Evolutionary conservation across 2,888 invertebrate genomes (phyloP).

Genomic region (Amorpha juglandis): DNA sequence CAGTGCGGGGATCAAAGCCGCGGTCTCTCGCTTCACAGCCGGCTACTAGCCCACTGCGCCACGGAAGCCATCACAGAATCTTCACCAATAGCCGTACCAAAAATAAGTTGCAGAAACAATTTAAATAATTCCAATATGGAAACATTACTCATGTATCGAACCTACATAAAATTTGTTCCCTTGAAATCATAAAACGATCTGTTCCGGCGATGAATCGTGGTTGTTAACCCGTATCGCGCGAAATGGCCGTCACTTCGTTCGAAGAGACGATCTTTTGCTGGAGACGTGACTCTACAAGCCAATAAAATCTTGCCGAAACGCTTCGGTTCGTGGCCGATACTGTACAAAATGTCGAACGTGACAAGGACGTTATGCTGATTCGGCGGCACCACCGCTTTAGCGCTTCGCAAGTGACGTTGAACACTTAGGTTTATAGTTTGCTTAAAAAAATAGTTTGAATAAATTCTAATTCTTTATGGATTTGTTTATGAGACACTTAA

Average conservation of each 20-base stretch:
- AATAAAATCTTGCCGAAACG: slow-evolving; percentile 72
- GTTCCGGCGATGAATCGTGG: slow-evolving; percentile 65
- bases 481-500: no score
- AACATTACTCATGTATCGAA: slow-evolving; percentile 40
- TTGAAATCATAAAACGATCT: slow-evolving; percentile 74
- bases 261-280: slow-evolving; percentile 66
- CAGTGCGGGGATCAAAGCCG: no score
- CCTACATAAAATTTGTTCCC: slow-evolving; percentile 57
- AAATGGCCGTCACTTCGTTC: slow-evolving; percentile 63
- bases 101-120: not conserved
- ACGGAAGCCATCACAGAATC: no score
- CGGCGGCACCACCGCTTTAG: slow-evolving; percentile 28
- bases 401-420: not conserved
- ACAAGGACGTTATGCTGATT: slow-evolving; percentile 48
- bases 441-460: no score
- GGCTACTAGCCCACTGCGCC: no score
- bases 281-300: slow-evolving; percentile 73
- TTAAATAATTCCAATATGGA: slow-evolving; percentile 31
- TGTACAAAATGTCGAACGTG: slow-evolving; percentile 70
- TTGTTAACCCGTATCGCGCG: slow-evolving; percentile 69
- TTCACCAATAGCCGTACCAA: not conserved
- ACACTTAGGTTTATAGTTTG: no score
- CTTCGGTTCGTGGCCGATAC: slow-evolving; percentile 53
- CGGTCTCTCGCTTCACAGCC: no score
- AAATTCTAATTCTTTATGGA: no score